Evolutionary conservation across 2,888 invertebrate genomes (phyloP), one percentile per base, ranked within the genome.

Genomic region (Orchestes rusci): DNA sequence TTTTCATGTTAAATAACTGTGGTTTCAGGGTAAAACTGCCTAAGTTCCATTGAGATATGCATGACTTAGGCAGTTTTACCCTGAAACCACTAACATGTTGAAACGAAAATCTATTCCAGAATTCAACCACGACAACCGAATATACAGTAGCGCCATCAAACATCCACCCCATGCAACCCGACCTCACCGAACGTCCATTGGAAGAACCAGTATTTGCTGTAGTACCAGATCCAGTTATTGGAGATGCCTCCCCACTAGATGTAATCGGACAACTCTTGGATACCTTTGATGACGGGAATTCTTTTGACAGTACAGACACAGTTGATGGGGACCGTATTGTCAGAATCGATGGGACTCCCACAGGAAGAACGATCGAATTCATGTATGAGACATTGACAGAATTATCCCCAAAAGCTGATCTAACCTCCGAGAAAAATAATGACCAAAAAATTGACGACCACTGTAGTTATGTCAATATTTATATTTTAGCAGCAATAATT

Each of bases 91-190:
- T 36, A 10, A n/a, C n/a, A n/a, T n/a, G n/a, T n/a, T 19, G 3
- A 20, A 2, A 15, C 8, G 17, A 31, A 10, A 16, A 34, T 38
- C 18, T 31, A 8, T 45, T 46, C 34, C 13, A 46, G 46, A 18
- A 37, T 31, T 19, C 13, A 5, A 20, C 15, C 2, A 8, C 32
- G 4, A 30, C 23, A 15, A 16, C 28, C 7, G 45, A 38, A 30
- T 16, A 13, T 4, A 48, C 48, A 7, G 44, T 17, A 16, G 44
- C 49, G 4, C 39, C 34, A 4, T 28, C 18, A 13, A 45, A 45
- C n/a, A 12, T 38, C n/a, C 33, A 45, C 13, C 39, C 49, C 7
- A 39, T 49, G 7, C 28, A 38, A 3, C 38, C 45, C 32, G 49
- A 45, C 8, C 45, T 49, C 23, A 42, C 41, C 7, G 16, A 15